These are phyloP conservation scores for Paratilapia polleni DNA, from an alignment of 2,113 vertebrate genomes.

Conservation along the genomic window DNA sequence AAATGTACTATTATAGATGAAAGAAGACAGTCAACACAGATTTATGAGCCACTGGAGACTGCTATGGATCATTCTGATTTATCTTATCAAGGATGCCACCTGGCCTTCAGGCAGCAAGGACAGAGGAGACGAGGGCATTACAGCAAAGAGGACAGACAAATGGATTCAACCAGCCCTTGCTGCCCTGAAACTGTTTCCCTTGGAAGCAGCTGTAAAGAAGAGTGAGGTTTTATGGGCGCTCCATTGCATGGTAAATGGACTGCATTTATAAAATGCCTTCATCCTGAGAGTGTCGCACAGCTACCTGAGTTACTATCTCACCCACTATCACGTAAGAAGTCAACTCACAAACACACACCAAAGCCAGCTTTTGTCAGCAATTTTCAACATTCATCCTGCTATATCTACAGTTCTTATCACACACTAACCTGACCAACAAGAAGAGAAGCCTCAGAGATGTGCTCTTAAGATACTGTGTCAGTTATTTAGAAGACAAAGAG, in stretches of 20 bases:
- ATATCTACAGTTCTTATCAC: not conserved
- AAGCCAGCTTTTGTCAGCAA: not conserved
- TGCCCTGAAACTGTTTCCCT: conserved; percentile 44
- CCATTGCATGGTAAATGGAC: conserved; percentile 45
- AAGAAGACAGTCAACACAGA: conserved; percentile 55
- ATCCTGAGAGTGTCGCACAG: not conserved
- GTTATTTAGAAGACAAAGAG: not conserved
- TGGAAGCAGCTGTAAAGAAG: conserved; percentile 41
- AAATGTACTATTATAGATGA: conserved; percentile 62
- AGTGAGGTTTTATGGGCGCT: conserved; percentile 20
- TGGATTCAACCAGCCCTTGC: conserved; percentile 55
- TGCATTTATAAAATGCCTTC: conserved; percentile 35
- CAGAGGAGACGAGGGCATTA: conserved; percentile 47
- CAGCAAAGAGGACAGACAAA: conserved; percentile 61
- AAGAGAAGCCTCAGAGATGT: not conserved
- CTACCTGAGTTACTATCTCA: conserved; percentile 13
- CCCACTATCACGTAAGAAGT: not conserved
- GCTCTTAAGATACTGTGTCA: not conserved
- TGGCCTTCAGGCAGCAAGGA: conserved; percentile 68
- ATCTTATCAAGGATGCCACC: conserved; percentile 70
- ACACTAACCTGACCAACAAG: not conserved
- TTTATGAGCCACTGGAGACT: conserved; percentile 55
- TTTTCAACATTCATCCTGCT: not conserved
- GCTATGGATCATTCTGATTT: conserved; percentile 61
- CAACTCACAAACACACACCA: not conserved